These are phyloP conservation scores for Condylostylus longicornis DNA, from an alignment of 1,140 invertebrate genomes.

Conservation along the genomic window DNA sequence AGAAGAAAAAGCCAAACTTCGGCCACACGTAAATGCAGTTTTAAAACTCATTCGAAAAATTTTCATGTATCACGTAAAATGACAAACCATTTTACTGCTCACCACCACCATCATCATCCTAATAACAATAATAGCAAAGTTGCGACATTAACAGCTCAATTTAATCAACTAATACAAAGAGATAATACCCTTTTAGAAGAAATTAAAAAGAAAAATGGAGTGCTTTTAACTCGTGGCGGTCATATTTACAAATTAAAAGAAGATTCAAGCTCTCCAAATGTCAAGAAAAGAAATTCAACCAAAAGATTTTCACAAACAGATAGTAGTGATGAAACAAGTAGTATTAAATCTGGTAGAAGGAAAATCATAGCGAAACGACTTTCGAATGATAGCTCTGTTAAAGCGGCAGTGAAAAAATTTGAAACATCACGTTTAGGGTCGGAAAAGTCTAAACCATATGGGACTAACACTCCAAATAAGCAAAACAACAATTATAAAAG, in stretches of 20 bases:
- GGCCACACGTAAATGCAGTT: conserved; percentile 26
- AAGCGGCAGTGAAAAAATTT: too few species aligned
- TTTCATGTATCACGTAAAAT: conserved; percentile 9
- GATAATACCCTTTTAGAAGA: conserved; percentile 27
- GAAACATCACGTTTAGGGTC: too few species aligned
- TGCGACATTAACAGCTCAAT: conserved; percentile 34
- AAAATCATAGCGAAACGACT: too few species aligned
- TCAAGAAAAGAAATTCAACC: conserved; percentile 6
- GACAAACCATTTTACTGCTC: neutral
- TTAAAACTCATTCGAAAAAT: conserved; percentile 26
- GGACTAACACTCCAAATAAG: too few species aligned
- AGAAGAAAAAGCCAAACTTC: neutral
- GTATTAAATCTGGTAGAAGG: too few species aligned
- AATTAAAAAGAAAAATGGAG: conserved; percentile 28
- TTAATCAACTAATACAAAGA: conserved; percentile 33
- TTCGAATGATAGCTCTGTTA: too few species aligned
- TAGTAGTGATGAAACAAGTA: too few species aligned
- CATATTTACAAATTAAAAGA: conserved; percentile 29
- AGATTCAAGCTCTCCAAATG: too few species aligned
- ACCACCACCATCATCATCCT: neutral
- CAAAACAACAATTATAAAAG: too few species aligned
- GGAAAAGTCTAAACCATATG: neutral
- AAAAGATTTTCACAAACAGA: neutral
- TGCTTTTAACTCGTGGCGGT: conserved; percentile 18
- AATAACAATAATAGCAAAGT: conserved; percentile 19